A percentile compares a stretch with the other conserved stretches of the same genome.
Evolutionary conservation across 2,888 invertebrate species (phyloP).

Genomic region (Lacanobia oleracea): DNA sequence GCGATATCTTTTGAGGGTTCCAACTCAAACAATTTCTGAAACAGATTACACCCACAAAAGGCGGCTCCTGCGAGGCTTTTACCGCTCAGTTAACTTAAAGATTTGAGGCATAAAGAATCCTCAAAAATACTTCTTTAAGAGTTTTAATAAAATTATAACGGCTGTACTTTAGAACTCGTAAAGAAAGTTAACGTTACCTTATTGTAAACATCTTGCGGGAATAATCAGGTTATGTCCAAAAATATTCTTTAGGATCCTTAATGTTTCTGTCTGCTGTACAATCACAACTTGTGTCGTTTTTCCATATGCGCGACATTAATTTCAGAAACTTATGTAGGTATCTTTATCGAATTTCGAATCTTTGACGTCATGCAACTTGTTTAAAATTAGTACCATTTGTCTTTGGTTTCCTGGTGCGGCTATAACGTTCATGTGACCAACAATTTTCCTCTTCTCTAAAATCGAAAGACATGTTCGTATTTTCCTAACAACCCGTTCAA

Average conservation of each 20-base stretch:
- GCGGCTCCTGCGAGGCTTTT: conserved; percentile 42
- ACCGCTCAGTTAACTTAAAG: conserved; percentile 58
- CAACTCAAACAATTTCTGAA: conserved; percentile 59
- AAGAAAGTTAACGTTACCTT: conserved; percentile 53
- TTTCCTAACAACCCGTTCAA: conserved; percentile 56
- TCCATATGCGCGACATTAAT: conserved; percentile 24
- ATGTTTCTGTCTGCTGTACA: conserved; percentile 8
- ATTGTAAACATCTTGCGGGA: conserved; percentile 32
- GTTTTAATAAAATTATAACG: conserved; percentile 57
- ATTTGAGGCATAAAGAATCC: conserved; percentile 58
- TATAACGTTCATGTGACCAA: conserved; percentile 41
- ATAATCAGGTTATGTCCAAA: conserved; percentile 26
- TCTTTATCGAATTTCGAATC: conserved; percentile 57
- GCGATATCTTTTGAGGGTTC: conserved; percentile 45
- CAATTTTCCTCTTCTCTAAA: conserved; percentile 56
- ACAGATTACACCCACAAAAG: conserved; percentile 56
- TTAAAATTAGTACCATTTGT: conserved; percentile 40
- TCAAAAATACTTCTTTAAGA: conserved; percentile 55
- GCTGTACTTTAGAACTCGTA: conserved; percentile 46
- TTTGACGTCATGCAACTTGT: conserved; percentile 54
- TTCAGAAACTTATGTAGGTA: conserved; percentile 24
- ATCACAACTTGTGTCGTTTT: conserved; percentile 9
- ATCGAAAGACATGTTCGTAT: conserved; percentile 61
- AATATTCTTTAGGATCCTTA: conserved; percentile 3
- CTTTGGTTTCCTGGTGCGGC: conserved; percentile 11